Conservation (phyloP, 2,888 invertebrate species). For the Dicranocentrus wangi region DNA sequence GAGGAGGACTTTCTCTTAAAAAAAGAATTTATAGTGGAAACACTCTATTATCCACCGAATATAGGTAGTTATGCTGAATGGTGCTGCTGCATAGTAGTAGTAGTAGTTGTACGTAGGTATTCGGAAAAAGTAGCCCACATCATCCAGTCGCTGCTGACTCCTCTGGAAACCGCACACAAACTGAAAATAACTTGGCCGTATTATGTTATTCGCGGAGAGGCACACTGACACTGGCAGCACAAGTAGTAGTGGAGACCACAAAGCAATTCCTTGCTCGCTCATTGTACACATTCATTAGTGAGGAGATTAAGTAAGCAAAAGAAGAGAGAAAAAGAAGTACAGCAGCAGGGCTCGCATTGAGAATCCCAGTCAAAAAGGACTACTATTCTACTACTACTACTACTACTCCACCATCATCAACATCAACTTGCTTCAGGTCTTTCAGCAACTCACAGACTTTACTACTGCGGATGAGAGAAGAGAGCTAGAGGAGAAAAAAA, state of each 20-base stretch:
- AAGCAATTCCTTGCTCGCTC: conserved; percentile 57
- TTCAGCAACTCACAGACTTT: conserved; percentile 1
- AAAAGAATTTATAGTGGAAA: too few relatives aligned
- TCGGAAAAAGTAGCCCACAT: not conserved
- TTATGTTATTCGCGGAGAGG: not conserved
- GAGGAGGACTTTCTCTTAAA: too few relatives aligned
- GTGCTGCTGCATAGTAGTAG: not conserved
- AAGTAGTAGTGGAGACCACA: conserved; percentile 33
- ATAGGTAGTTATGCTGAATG: too few relatives aligned
- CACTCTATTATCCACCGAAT: not conserved
- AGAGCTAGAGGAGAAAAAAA: not conserved
- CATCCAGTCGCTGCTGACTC: conserved; percentile 8
- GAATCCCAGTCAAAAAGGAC: conserved; percentile 39
- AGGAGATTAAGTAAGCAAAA: conserved; percentile 68
- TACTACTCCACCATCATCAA: conserved; percentile 10
- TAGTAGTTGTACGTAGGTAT: not conserved
- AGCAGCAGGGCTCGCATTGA: too few relatives aligned
- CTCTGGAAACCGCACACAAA: conserved; percentile 23
- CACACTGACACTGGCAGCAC: conserved; percentile 35
- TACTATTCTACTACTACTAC: conserved; percentile 5
- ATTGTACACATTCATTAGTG: conserved; percentile 70
- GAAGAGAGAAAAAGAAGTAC: conserved; percentile 40
- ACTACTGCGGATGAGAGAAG: conserved; percentile 1
- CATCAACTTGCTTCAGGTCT: conserved; percentile 28
- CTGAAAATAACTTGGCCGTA: conserved; percentile 31